Conservation (phyloP, 64 coral and sea anemone species). For the Stylophora pistillata region DNA sequence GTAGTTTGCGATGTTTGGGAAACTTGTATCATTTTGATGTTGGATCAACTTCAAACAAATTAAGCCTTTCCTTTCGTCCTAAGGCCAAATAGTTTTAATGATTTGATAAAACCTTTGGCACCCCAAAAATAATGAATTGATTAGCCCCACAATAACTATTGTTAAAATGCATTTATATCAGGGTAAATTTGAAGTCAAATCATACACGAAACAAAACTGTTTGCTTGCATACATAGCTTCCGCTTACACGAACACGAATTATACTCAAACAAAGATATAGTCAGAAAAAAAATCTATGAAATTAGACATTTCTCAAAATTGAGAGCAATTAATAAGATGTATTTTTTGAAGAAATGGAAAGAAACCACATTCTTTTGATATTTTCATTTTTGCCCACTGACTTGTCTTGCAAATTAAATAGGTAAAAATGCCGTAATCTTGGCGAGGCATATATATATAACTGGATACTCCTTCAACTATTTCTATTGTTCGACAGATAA, state of each 20-base stretch:
- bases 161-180: background rate
- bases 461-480: no score
- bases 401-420: constrained; percentile 12
- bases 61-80: constrained; percentile 36
- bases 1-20: constrained; percentile 18
- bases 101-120: constrained; percentile 28
- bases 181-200: background rate
- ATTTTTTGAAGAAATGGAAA: constrained; percentile 3
- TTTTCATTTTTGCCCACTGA: constrained; percentile 15
- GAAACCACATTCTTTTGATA: constrained; percentile 30
- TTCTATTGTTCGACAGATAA: no score
- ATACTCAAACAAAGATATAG: background rate
- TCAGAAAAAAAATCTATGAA: background rate
- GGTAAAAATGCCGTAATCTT: background rate
- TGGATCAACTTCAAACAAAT: constrained; percentile 83
- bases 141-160: background rate
- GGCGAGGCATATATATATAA: background rate
- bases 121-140: constrained; percentile 4
- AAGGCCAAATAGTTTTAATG: constrained; percentile 27
- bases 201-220: background rate
- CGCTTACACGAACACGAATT: background rate
- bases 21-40: constrained; percentile 46
- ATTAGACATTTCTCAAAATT: background rate
- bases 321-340: constrained; percentile 29
- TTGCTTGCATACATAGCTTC: background rate